Evolutionary conservation across 2,888 invertebrate genomes (phyloP).

Genomic region (Adelphocoris suturalis): DNA sequence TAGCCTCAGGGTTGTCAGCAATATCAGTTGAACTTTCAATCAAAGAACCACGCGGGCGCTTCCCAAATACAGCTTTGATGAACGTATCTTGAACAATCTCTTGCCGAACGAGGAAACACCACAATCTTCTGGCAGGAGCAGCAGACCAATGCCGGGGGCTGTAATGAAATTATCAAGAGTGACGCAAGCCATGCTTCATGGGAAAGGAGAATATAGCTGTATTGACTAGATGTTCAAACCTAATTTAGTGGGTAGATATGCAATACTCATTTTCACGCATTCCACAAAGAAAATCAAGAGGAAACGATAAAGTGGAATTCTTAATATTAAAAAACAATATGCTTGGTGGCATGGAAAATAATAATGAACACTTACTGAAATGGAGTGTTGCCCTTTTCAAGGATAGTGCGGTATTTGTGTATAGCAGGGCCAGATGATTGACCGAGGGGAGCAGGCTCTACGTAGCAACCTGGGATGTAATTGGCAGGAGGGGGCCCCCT

Average conservation of each 20-base stretch:
- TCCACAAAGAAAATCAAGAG: too few relatives aligned
- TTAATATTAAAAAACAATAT: too few relatives aligned
- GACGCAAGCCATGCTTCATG: too few relatives aligned
- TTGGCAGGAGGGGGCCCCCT: slow-evolving; percentile 89
- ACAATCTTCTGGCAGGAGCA: slow-evolving; percentile 89
- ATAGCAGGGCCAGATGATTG: slow-evolving; percentile 88
- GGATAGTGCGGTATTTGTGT: slow-evolving; percentile 93
- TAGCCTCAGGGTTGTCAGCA: slow-evolving; percentile 72
- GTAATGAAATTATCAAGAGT: slow-evolving; percentile 32
- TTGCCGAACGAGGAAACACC: slow-evolving; percentile 96
- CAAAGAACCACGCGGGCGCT: slow-evolving; percentile 78
- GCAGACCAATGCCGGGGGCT: slow-evolving; percentile 85
- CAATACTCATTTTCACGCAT: too few relatives aligned
- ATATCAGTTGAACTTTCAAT: slow-evolving; percentile 54
- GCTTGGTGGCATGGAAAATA: too few relatives aligned
- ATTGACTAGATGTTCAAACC: too few relatives aligned
- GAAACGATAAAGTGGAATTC: too few relatives aligned
- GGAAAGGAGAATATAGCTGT: too few relatives aligned
- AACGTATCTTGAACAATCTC: slow-evolving; percentile 96
- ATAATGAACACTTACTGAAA: slow-evolving; percentile 83
- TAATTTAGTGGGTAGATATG: too few relatives aligned
- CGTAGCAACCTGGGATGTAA: slow-evolving; percentile 94
- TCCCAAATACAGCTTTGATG: slow-evolving; percentile 95
- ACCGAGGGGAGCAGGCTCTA: slow-evolving; percentile 82
- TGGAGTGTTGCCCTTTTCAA: slow-evolving; percentile 96